Conservation (phyloP, 2,888 invertebrate species). For the Drosophila differens region DNA sequence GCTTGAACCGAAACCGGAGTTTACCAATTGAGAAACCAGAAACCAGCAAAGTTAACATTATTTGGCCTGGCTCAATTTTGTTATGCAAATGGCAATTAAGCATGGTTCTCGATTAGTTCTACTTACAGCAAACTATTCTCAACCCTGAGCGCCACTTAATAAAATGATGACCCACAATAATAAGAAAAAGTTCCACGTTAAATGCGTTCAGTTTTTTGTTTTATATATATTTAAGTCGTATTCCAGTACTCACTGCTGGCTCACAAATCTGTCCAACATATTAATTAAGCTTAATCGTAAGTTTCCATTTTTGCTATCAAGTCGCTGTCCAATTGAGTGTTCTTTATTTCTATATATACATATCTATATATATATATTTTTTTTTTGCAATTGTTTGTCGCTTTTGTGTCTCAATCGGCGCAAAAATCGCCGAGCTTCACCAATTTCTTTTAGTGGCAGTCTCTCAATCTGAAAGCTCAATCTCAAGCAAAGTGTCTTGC, state of each 20-base stretch:
- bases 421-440: slow-evolving; percentile 29
- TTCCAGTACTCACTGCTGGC: slow-evolving; percentile 37
- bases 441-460: slow-evolving; percentile 47
- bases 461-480: slow-evolving; percentile 2
- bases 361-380: background rate
- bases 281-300: slow-evolving; percentile 78
- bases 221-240: background rate
- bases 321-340: slow-evolving; percentile 62
- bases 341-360: background rate
- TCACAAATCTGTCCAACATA: slow-evolving; percentile 59
- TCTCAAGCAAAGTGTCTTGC: slow-evolving; percentile 31
- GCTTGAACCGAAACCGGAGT: background rate
- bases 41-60: background rate
- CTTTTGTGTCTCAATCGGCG: slow-evolving; percentile 48
- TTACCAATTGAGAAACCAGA: background rate
- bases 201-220: slow-evolving; percentile 2
- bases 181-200: slow-evolving; percentile 37
- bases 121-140: slow-evolving; percentile 8
- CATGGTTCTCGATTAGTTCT: background rate
- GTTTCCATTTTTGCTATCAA: slow-evolving; percentile 69
- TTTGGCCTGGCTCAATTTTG: background rate
- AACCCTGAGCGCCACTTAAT: slow-evolving; percentile 35
- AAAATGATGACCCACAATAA: slow-evolving; percentile 9
- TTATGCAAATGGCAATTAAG: slow-evolving; percentile 40
- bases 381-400: slow-evolving; percentile 44